Conservation (phyloP, 2,888 invertebrate species). For the Acleris holmiana region DNA sequence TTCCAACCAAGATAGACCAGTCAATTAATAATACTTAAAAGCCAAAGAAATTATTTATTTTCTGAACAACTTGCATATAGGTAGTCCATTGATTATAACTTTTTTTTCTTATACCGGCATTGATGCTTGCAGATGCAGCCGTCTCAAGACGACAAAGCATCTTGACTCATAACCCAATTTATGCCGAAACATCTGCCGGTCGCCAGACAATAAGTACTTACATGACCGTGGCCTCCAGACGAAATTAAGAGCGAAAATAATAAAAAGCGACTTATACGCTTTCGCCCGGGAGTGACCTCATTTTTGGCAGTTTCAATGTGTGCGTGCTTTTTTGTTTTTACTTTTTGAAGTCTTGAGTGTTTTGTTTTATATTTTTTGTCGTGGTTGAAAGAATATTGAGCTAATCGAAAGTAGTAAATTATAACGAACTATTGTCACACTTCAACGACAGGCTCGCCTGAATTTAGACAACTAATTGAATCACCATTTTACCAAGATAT, state of each 20-base stretch:
- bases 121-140: no score
- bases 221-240: constrained; percentile 65
- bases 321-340: constrained; percentile 14
- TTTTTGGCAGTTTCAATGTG: constrained; percentile 44
- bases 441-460: no score
- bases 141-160: constrained; percentile 23
- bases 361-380: neutral
- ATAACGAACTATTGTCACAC: no score
- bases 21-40: no score
- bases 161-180: constrained; percentile 50
- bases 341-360: constrained; percentile 1
- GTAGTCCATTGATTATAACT: no score
- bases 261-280: constrained; percentile 46
- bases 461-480: no score
- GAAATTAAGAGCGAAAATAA: constrained; percentile 60
- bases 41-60: no score
- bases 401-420: no score
- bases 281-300: constrained; percentile 63
- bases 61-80: no score
- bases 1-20: no score
- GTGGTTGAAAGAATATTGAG: neutral
- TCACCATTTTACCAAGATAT: no score
- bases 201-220: constrained; percentile 54
- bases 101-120: no score
- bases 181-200: constrained; percentile 59